Evolutionary conservation across 2,888 invertebrate species (phyloP).

Genomic region (Netelia virgata): DNA sequence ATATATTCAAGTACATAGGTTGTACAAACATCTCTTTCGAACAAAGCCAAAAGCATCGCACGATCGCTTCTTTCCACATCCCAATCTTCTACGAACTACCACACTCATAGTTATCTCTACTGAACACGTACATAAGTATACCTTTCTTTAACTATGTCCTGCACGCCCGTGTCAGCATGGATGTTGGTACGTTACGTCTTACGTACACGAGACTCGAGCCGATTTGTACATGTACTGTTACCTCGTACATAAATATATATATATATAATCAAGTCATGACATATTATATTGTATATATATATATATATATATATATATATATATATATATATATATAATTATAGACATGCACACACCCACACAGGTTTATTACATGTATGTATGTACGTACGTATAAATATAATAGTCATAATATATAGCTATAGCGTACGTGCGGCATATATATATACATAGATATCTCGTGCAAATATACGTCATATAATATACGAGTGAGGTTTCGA

Average conservation of each 20-base stretch:
- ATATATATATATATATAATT: too few species aligned
- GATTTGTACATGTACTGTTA: conserved; percentile 21
- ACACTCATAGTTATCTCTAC: too few species aligned
- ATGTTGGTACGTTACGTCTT: conserved; percentile 59
- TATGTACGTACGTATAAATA: background rate
- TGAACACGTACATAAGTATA: too few species aligned
- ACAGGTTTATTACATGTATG: background rate
- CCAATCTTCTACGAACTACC: too few species aligned
- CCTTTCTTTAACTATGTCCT: too few species aligned
- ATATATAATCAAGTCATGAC: too few species aligned
- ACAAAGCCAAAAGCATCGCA: too few species aligned
- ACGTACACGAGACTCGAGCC: conserved; percentile 39
- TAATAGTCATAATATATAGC: background rate
- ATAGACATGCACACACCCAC: too few species aligned
- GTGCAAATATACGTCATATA: conserved; percentile 77
- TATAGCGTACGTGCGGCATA: conserved; percentile 44
- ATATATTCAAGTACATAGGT: background rate
- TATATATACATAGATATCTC: conserved; percentile 70
- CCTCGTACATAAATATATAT: conserved; percentile 27
- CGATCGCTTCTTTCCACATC: too few species aligned
- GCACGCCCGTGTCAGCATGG: background rate
- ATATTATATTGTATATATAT: too few species aligned
- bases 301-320: too few species aligned
- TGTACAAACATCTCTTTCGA: too few species aligned
- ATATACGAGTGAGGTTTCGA: conserved; percentile 73